Evolutionary conservation across 2,888 invertebrate species (phyloP), one percentile per base, ranked within the genome.

Genomic region (Carterocephalus palaemon): DNA sequence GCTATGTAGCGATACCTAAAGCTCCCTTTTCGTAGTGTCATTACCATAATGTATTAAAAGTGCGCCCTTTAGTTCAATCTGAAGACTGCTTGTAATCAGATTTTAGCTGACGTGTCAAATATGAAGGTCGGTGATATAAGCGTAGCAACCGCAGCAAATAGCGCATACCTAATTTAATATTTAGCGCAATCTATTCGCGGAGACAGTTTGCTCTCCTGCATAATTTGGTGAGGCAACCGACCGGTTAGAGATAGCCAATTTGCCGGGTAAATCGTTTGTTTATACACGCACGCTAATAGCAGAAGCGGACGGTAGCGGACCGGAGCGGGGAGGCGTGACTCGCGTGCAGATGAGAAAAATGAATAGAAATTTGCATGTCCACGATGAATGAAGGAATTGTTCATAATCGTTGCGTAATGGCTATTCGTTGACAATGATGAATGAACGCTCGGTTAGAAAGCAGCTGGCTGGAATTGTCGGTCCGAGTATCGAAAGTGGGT

Each of bases 251-350:
- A 19, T 26, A 24, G 46, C 33, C 37, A 26, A 45, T 46, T 28
- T 40, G 38, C 29, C 31, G 39, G 41, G 20, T 41, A 42, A 50
- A 42, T 46, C 24, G 29, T 34, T 38, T 39, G 46, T 46, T 50
- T 46, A 38, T 24, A 39, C 41, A 46, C 38, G 41, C 47, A 24
- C 33, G 10, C 38, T 39, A 34, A 46, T 45, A 38, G 31, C 31
- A 29, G 15, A 38, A 24, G 13, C 41, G 7, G 23, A 19, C 19
- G 22, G 33, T 26, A 24, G 8, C 20, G 13, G 31, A 7, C 33
- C 2, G 5, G 26, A 15, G 31, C 45, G 43, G 40, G 5, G 26
- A 15, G 31, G 45, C 47, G 40, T 39, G 24, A 40, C 32, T 29
- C 6, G 28, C 5, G 9, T 29, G 31, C 38, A 2, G 23, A 40